A percentile compares a stretch with the other conserved stretches of the same genome.
Evolutionary conservation across 2,797 vertebrate species (phyloP).

Genomic region (Mus caroli): DNA sequence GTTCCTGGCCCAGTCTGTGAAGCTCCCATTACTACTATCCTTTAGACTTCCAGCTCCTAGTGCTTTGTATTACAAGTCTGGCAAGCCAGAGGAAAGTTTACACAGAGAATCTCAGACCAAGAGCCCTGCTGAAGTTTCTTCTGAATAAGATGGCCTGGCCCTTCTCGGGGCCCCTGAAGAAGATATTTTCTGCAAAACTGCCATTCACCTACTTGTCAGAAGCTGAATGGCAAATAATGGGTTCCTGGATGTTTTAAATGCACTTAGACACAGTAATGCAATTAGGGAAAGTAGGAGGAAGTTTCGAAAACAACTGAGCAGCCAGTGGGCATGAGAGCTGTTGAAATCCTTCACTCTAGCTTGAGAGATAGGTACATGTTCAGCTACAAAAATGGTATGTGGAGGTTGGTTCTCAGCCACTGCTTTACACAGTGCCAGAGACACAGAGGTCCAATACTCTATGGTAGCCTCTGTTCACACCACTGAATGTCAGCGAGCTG

Average conservation of each 20-base stretch:
- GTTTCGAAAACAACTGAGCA: conserved; percentile 37
- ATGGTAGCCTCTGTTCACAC: background rate
- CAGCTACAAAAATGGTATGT: background rate
- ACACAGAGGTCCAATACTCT: background rate
- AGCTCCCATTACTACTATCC: background rate
- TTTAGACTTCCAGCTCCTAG: background rate
- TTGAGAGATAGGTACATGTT: rapidly evolving
- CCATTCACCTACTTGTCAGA: conserved; percentile 48
- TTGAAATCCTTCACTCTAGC: background rate
- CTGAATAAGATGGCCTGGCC: background rate
- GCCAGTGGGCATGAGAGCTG: background rate
- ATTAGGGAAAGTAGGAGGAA: conserved; percentile 29
- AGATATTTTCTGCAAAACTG: conserved; percentile 50
- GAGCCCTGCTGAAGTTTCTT: background rate
- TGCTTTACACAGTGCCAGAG: background rate
- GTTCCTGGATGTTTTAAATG: conserved; percentile 41
- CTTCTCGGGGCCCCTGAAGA: background rate
- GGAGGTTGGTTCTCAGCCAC: background rate
- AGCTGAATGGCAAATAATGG: conserved; percentile 51
- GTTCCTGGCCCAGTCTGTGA: too few relatives aligned
- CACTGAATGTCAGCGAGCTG: background rate
- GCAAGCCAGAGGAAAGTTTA: background rate
- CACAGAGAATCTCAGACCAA: background rate
- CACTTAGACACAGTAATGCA: background rate
- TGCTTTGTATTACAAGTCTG: background rate